Evolutionary conservation across 2,888 invertebrate genomes (phyloP), one percentile per base, ranked within the genome.

Genomic region (Leptinotarsa juncta): DNA sequence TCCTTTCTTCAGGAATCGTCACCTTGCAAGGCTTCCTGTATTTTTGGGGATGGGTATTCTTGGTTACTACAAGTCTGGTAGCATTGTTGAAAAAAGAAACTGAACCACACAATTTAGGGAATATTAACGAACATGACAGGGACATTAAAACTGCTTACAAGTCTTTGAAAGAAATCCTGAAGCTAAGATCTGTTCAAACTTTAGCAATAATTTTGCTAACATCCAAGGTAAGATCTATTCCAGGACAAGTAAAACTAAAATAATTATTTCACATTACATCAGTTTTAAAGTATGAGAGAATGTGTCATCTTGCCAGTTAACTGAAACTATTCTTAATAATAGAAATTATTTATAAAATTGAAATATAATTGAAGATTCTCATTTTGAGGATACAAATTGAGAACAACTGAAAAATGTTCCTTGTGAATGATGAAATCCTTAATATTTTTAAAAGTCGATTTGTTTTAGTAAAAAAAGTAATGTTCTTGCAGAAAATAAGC

Each of bases 21-120:
- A 87, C 87, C 0, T 78, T 88, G 50, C 70, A 88, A 91, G 96
- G 95, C 81, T 99, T 98, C 88, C 90, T 99, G 18, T 93, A 94
- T 86, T 97, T 98, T 87, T 99, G 99, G 98, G 97, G 97, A 5
- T 91, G 96, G 88, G 90, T 96, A 3, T 99, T 99, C 87, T 90
- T 99, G 68, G 86, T 95, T 2, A 94, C 95, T 1, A 99, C 99
- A 0, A 96, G 97, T 0, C 84, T 98, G 3, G 94, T 99, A 67
- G 95, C 95, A 53, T 76, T 98, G 16, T 90, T 97, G n/a, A 99
- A 99, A 87, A 92, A 90, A 78, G 98, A 98, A 88, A 89, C 90
- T 77, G 89, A 90, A 85, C 88, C 82, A 51, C 79, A 79, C 72
- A 86, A 91, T 77, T 82, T 85, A 2, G 87, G 88, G 49, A 83